Evolutionary conservation across 2,888 invertebrate species (phyloP), one percentile per base, ranked within the genome.

Genomic region (Crepidodera aurea): DNA sequence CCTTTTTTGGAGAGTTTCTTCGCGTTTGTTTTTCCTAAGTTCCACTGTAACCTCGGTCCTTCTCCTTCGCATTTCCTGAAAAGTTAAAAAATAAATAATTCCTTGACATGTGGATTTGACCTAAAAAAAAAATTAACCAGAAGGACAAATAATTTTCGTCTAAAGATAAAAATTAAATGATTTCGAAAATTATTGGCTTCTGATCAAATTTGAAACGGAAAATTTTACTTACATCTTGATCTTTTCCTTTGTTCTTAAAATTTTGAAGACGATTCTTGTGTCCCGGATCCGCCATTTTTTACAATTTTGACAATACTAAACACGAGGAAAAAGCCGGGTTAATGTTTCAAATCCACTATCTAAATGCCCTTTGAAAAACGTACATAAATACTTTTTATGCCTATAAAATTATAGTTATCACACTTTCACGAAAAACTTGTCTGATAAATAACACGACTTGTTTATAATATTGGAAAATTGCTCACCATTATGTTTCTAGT

Each of bases 241-340:
- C 98, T 87, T 98, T 98, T 80, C 98, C 98, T 87, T 95, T 95
- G 88, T 98, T 98, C 90, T 98, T 98, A 85, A 96, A 96, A 82
- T 90, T 92, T 84, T 92, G 91, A 87, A 94, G 90, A 84, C 94
- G 91, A 87, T 90, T 91, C 87, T 90, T 90, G 84, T 85, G 86
- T 84, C 84, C 87, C 66, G 75, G 74, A 61, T 77, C 77, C 75
- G 77, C 91, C 91, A 91, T 88, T 89, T 74, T 90, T 82, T 71
- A 70, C 58, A 46, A 69, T 65, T 71, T 72, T 70, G 71, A 70
- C 71, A 71, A 63, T 65, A 57, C 51, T 59, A 67, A 69, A 68
- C 74, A 73, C 72, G 71, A 73, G 72, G 72, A 62, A 70, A 71
- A 72, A 69, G 74, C 74, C 75, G 74, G 75, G 54, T 54, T 56